phyloP scores from a whole-genome alignment of 2,888 invertebrate species.

The Aphrophora alni region DNA sequence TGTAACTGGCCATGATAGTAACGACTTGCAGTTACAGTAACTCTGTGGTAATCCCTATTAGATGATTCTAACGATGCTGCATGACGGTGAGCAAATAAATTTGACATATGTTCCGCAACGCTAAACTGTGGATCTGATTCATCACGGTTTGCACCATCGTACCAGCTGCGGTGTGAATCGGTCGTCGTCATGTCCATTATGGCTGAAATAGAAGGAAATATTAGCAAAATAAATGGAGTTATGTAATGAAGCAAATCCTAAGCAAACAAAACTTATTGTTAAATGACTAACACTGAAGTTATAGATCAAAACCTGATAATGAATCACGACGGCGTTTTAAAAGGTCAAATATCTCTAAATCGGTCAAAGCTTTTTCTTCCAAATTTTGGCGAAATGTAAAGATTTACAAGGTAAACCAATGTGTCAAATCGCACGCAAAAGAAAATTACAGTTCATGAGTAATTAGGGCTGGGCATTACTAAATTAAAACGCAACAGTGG shows the following conservation, averaged over 20 bases:
- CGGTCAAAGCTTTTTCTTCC: no score
- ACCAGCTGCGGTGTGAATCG: slow-evolving; percentile 43
- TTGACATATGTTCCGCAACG: slow-evolving; percentile 48
- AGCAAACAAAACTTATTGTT: no score
- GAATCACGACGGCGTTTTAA: no score
- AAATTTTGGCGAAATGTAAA: no score
- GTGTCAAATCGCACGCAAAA: no score
- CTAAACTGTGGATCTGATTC: slow-evolving; percentile 31
- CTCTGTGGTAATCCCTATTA: slow-evolving; percentile 57
- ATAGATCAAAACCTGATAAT: no score
- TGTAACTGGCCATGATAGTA: slow-evolving; percentile 67
- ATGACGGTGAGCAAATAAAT: slow-evolving; percentile 47
- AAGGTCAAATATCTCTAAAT: no score
- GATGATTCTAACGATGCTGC: slow-evolving; percentile 60
- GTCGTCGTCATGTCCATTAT: slow-evolving; percentile 40
- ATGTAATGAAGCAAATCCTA: background rate
- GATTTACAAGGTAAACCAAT: no score
- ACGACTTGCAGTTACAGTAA: slow-evolving; percentile 65
- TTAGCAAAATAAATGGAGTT: background rate
- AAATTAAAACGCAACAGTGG: no score
- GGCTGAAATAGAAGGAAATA: background rate
- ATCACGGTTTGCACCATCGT: slow-evolving; percentile 37
- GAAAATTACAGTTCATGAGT: no score
- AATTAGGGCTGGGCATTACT: no score
- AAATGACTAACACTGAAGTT: no score